A percentile compares a stretch with the other conserved stretches of the same genome.
These are phyloP conservation scores for Apodemus agrarius DNA, from an alignment of 2,797 vertebrate species.

Conservation along the genomic window DNA sequence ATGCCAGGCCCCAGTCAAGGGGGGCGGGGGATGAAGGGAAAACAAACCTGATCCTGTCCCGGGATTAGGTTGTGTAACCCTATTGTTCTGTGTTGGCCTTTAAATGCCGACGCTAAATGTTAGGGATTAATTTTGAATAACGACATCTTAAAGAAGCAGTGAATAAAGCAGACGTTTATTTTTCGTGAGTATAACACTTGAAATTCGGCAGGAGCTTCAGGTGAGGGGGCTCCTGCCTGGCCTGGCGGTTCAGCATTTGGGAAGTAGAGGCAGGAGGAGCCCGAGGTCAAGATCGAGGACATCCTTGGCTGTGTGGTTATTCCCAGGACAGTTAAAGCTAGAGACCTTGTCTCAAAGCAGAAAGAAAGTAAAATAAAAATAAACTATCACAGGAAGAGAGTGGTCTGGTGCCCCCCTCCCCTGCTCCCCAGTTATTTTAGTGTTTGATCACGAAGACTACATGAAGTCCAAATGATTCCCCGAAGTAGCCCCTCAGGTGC, in stretches of 20 bases:
- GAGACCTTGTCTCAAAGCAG: background rate
- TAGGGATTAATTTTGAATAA: background rate
- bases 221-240: background rate
- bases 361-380: background rate
- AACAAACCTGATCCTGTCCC: background rate
- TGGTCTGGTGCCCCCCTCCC: background rate
- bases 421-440: background rate
- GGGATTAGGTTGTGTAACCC: background rate
- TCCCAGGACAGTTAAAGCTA: background rate
- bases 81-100: background rate
- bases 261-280: background rate
- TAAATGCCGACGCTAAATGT: background rate
- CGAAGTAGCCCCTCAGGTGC: background rate
- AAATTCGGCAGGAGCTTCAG: background rate
- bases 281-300: background rate
- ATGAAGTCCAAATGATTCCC: background rate
- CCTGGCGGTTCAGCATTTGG: background rate
- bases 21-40: background rate
- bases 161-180: constrained; percentile 55
- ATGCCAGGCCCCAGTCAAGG: constrained; percentile 67
- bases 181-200: constrained; percentile 34
- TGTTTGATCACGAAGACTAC: background rate
- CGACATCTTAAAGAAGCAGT: background rate
- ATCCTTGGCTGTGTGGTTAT: background rate
- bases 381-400: background rate